Percentiles rank a stretch among this genome's conserved stretches.
These are phyloP conservation scores for Drosophila setosimentum DNA, from an alignment of 2,888 invertebrate species.

Conservation along the genomic window DNA sequence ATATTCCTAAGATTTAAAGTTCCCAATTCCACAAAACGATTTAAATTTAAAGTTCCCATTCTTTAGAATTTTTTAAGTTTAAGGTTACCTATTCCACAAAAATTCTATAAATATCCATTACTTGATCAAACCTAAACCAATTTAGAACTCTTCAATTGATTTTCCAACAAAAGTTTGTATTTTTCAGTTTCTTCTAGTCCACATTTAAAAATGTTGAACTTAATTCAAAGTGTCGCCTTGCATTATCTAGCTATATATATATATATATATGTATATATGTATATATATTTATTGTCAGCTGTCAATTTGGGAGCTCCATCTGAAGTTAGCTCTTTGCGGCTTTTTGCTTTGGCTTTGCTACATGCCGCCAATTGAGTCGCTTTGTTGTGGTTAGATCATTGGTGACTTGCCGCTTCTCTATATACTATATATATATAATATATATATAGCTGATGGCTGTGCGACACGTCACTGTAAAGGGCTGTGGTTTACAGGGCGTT, in stretches of 20 bases:
- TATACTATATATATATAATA: conserved; percentile 1
- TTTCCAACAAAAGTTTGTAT: background rate
- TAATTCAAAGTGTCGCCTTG: background rate
- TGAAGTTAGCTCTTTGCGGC: conserved; percentile 33
- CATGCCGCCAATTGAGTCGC: conserved; percentile 16
- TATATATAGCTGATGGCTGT: background rate
- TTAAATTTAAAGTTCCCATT: background rate
- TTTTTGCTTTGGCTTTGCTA: conserved; percentile 30
- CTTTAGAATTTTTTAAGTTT: background rate
- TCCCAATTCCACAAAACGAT: no score
- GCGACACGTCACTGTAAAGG: conserved; percentile 61
- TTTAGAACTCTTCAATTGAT: no score
- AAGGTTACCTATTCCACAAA: background rate
- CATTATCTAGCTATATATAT: background rate
- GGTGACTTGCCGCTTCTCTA: conserved; percentile 43
- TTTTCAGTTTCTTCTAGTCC: background rate
- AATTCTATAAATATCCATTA: background rate
- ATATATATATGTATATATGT: background rate
- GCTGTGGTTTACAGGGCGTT: conserved; percentile 47
- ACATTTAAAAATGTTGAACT: background rate
- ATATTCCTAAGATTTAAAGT: background rate
- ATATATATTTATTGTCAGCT: conserved; percentile 10
- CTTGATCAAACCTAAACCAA: background rate
- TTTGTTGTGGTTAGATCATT: conserved; percentile 65
- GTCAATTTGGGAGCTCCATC: conserved; percentile 29